These are phyloP conservation scores for Rhorus exstirpatorius DNA, from an alignment of 2,888 invertebrate species.

Conservation along the genomic window DNA sequence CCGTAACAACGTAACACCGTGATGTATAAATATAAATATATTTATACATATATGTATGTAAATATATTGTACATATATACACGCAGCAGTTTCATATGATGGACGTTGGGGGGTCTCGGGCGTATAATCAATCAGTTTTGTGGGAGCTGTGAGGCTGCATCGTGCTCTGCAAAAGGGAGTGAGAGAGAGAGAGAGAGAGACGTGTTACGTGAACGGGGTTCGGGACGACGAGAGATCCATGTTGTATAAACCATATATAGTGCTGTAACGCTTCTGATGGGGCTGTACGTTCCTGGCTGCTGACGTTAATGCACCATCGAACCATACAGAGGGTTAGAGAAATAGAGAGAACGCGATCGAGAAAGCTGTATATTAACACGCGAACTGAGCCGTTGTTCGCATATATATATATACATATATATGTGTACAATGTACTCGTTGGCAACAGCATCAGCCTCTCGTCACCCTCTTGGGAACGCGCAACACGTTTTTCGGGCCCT, in stretches of 20 bases:
- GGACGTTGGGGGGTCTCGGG: conserved; percentile 58
- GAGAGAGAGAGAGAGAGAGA: conserved; percentile 38
- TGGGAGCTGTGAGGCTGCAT: conserved; percentile 75
- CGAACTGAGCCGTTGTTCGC: not conserved
- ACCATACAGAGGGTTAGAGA: conserved; percentile 11
- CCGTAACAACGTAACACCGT: conserved; percentile 5
- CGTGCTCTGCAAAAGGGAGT: conserved; percentile 23
- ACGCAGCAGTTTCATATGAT: conserved; percentile 66
- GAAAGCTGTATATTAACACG: conserved; percentile 22
- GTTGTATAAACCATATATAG: conserved; percentile 18
- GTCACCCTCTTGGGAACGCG: conserved; percentile 56
- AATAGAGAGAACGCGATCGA: conserved; percentile 19
- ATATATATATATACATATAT: conserved; percentile 1
- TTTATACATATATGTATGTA: not conserved
- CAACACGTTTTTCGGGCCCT: conserved; percentile 42
- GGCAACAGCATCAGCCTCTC: not conserved
- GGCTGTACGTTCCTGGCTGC: not conserved
- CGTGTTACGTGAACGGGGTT: conserved; percentile 62
- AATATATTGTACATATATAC: conserved; percentile 19
- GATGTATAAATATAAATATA: conserved; percentile 11
- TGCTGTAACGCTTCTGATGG: conserved; percentile 10
- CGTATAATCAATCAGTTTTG: conserved; percentile 83
- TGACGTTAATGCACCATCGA: conserved; percentile 30
- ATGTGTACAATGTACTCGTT: not conserved
- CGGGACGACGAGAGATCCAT: conserved; percentile 26